Evolutionary conservation across 2,888 invertebrate genomes (phyloP), one percentile per base, ranked within the genome.

Genomic region (Pyrgus malvae): DNA sequence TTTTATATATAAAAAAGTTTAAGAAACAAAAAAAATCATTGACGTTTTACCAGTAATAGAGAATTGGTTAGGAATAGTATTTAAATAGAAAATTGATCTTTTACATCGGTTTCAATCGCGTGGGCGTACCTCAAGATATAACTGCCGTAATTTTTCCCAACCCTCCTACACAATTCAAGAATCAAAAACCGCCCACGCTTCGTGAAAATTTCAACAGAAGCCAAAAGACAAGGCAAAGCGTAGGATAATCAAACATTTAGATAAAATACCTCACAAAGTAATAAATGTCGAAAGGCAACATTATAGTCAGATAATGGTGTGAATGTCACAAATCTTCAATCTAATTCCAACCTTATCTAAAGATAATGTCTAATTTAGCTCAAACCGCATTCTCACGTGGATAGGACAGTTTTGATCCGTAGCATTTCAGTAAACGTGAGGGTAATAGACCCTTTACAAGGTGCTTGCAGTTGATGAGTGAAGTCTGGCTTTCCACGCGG

Each of bases 271-370:
- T 48, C 9, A 40, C 11, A 40, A 37, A 11, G 37, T 37, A 38
- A 6, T 27, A 38, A 48, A 49, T 38, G 38, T 31, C 48, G 40
- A 49, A 49, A 0, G 40, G 40, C 38, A 31, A 21, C 29, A 4
- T 49, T 40, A 49, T 40, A 40, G 40, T 12, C 19, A 16, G 7
- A 2, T 17, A 37, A 38, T 29, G 48, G 12, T 19, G 37, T 37
- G 27, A 38, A 27, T 12, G 31, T 16, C 17, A 16, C 9, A 1
- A 9, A n/a, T 9, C 17, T 17, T 17, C 3, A 3, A 17, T 29
- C 5, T 1, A 37, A 17, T 17, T 17, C 17, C 9, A 17, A 9
- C 17, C 17, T 4, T 35, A 35, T 3, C 1, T 35, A 3, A 9
- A 4, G 16, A 16, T 5, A 35, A 17, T 16, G 35, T 16, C 8